Conservation (phyloP, 2,888 invertebrate species). For the Caenorhabditis macrosperma region DNA sequence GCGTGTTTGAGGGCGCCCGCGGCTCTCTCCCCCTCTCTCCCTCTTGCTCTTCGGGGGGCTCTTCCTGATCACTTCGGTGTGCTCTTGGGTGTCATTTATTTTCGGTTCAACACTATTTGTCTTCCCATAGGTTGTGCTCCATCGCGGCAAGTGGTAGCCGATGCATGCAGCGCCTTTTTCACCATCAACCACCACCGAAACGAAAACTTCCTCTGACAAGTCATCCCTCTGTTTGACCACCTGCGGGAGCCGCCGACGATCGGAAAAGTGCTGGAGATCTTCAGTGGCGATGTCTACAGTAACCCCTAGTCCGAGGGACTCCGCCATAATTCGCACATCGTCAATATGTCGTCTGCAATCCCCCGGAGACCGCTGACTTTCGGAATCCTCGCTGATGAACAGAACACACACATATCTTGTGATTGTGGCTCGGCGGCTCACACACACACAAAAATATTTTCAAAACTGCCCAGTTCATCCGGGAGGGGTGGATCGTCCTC, state of each 20-base stretch:
- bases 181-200: background rate
- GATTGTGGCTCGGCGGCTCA: background rate
- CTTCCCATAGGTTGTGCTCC: constrained; percentile 41
- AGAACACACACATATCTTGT: constrained; percentile 10
- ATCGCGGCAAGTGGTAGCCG: background rate
- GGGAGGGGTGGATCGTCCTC: background rate
- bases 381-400: constrained; percentile 8
- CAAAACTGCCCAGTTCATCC: background rate
- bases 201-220: background rate
- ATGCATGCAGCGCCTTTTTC: background rate
- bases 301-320: background rate
- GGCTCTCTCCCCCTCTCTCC: background rate
- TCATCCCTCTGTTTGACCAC: constrained; percentile 17
- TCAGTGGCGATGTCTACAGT: background rate
- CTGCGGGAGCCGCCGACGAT: background rate
- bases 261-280: background rate
- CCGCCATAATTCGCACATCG: constrained; percentile 52
- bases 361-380: constrained; percentile 14
- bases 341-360: constrained; percentile 12
- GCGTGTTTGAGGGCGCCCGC: background rate
- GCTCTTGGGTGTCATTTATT: constrained; percentile 57
- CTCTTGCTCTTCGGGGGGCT: too few relatives aligned
- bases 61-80: constrained; percentile 54
- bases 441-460: constrained; percentile 35
- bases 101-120: constrained; percentile 57